phyloP scores from a whole-genome alignment of 2,888 invertebrate genomes.

The Ectemnius cavifrons region DNA sequence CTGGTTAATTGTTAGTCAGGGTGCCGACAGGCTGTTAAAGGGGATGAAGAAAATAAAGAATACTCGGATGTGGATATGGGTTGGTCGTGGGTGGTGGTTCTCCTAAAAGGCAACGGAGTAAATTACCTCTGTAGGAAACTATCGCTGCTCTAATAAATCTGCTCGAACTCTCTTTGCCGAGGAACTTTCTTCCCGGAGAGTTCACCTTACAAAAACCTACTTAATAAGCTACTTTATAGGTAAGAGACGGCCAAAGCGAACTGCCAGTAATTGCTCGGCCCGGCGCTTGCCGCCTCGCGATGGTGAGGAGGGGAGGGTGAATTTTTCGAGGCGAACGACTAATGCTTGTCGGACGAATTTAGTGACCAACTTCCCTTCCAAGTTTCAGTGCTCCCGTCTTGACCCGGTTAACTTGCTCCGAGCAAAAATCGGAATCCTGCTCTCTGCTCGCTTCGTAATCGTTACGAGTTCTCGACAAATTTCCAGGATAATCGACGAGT shows the following conservation, averaged over 20 bases:
- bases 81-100: background rate
- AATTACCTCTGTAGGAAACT: constrained; percentile 8
- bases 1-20: too few species aligned
- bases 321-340: constrained; percentile 8
- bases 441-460: too few species aligned
- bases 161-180: constrained; percentile 10
- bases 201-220: constrained; percentile 24
- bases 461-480: too few species aligned
- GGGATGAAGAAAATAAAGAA: too few species aligned
- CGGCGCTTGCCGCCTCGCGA: too few species aligned
- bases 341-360: background rate
- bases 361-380: background rate
- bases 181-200: constrained; percentile 4
- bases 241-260: constrained; percentile 14
- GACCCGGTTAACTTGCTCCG: background rate
- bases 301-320: background rate
- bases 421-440: too few species aligned
- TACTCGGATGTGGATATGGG: too few species aligned
- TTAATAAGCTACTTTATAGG: constrained; percentile 30
- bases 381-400: background rate
- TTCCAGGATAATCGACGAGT: too few species aligned
- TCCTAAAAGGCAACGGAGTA: constrained; percentile 1
- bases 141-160: constrained; percentile 23
- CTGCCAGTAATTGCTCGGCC: constrained; percentile 13
- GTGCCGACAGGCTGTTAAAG: too few species aligned